Conservation (phyloP, 2,888 invertebrate genomes). For the Magallana nippona region DNA sequence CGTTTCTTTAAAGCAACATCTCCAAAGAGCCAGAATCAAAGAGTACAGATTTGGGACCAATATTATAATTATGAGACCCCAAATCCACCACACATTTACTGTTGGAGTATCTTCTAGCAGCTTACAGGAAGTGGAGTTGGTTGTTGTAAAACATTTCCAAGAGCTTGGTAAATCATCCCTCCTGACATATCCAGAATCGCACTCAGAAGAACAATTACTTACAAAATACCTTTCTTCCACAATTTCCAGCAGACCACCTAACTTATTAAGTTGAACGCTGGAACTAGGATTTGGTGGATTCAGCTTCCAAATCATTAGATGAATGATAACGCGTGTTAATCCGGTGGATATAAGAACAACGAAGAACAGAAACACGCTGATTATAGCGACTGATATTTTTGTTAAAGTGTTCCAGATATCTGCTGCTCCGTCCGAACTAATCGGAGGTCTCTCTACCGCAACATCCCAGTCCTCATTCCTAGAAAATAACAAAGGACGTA, state of each 20-base stretch:
- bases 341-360: slow-evolving; percentile 4
- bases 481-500: not conserved
- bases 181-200: not conserved
- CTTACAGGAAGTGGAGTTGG: not conserved
- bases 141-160: not conserved
- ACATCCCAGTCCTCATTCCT: slow-evolving; percentile 2
- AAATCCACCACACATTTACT: slow-evolving; percentile 13
- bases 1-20: not conserved
- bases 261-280: not conserved
- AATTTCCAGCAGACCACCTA: not conserved
- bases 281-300: not conserved
- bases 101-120: not conserved
- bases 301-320: slow-evolving; percentile 20
- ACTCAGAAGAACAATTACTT: not conserved
- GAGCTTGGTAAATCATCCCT: not conserved
- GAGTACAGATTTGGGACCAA: slow-evolving; percentile 11
- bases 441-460: not conserved
- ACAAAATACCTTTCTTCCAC: not conserved
- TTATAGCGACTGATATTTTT: not conserved
- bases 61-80: slow-evolving; percentile 7
- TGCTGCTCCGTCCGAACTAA: not conserved
- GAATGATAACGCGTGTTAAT: slow-evolving; percentile 12
- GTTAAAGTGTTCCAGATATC: not conserved
- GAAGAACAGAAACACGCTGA: not conserved
- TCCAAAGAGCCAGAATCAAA: not conserved